Evolutionary conservation across 2,797 vertebrate species (phyloP).

Genomic region (Salarias fasciatus): DNA sequence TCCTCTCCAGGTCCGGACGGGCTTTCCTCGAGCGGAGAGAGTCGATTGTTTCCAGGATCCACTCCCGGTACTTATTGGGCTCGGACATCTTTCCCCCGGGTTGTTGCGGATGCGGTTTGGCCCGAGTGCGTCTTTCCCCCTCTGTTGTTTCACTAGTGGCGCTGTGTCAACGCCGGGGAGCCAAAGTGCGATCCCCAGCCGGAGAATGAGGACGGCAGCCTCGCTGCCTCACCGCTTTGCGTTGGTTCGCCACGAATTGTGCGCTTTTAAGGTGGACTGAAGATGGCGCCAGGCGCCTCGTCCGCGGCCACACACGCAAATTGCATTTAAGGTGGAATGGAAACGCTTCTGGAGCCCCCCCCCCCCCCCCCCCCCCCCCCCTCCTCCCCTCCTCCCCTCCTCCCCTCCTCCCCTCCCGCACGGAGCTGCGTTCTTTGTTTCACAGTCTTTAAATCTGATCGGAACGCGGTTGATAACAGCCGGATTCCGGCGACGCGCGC

Average conservation of each 20-base stretch:
- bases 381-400: too few relatives aligned
- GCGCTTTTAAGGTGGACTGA: slow-evolving; percentile 85
- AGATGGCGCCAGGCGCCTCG: slow-evolving; percentile 73
- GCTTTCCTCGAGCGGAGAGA: slow-evolving; percentile 92
- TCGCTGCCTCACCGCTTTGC: slow-evolving; percentile 81
- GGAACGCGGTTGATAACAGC: not conserved
- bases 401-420: too few relatives aligned
- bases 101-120: slow-evolving; percentile 66
- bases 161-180: slow-evolving; percentile 74
- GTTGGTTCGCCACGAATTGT: slow-evolving; percentile 81
- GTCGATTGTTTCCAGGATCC: slow-evolving; percentile 93
- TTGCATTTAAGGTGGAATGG: slow-evolving; percentile 74
- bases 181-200: slow-evolving; percentile 81
- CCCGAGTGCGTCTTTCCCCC: slow-evolving; percentile 66
- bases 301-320: slow-evolving; percentile 51
- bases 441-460: slow-evolving; percentile 2
- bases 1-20: slow-evolving; percentile 91
- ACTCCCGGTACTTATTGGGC: slow-evolving; percentile 86
- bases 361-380: too few relatives aligned
- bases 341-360: slow-evolving; percentile 13
- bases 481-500: too few relatives aligned
- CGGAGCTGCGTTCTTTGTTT: slow-evolving; percentile 64
- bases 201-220: slow-evolving; percentile 87
- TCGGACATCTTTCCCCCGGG: slow-evolving; percentile 78
- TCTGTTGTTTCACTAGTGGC: slow-evolving; percentile 77